phyloP scores from a whole-genome alignment of 2,888 invertebrate genomes.

The Celastrina argiolus region DNA sequence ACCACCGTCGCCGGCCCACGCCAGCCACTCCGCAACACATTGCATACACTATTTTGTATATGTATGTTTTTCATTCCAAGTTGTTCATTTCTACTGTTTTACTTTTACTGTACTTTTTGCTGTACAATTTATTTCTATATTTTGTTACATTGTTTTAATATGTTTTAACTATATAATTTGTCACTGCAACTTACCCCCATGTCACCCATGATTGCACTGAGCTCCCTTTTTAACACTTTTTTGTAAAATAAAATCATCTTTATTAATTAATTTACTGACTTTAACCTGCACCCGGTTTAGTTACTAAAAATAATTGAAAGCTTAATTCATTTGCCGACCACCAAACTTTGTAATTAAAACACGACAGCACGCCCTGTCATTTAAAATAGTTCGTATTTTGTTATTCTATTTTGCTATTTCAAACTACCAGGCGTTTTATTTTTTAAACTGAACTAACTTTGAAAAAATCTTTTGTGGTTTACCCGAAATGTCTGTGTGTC shows the following conservation, averaged over 20 bases:
- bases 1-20: too few species aligned
- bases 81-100: too few species aligned
- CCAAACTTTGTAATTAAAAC: background rate
- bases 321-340: background rate
- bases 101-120: too few species aligned
- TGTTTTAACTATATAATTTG: too few species aligned
- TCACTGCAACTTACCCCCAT: too few species aligned
- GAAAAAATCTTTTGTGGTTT: background rate
- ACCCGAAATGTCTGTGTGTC: background rate
- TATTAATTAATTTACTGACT: background rate
- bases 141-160: too few species aligned
- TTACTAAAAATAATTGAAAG: constrained; percentile 3
- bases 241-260: background rate
- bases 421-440: background rate
- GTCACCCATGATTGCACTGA: too few species aligned
- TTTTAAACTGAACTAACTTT: background rate
- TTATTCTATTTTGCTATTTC: background rate
- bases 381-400: background rate
- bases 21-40: too few species aligned
- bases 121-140: too few species aligned
- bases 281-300: background rate
- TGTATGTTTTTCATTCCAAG: too few species aligned
- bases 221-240: background rate
- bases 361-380: background rate
- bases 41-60: too few species aligned